These are phyloP conservation scores for Oxycera nigricornis DNA, from an alignment of 2,888 invertebrate genomes.

Conservation along the genomic window DNA sequence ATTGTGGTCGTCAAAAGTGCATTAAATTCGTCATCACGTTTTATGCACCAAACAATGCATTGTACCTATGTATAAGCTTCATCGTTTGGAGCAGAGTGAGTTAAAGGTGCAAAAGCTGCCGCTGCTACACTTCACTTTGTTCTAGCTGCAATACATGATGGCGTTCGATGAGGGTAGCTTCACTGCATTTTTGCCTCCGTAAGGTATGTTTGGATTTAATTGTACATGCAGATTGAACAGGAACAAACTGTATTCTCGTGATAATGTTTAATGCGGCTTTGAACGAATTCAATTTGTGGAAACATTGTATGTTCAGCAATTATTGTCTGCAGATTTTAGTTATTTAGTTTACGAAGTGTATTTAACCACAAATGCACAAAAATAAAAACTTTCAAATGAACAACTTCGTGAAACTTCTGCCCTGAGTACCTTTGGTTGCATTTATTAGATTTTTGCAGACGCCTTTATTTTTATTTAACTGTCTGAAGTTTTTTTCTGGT, in stretches of 20 bases:
- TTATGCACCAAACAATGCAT: constrained; percentile 42
- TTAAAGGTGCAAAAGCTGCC: constrained; percentile 20
- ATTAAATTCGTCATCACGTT: constrained; percentile 48
- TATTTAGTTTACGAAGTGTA: constrained; percentile 25
- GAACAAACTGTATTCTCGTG: constrained; percentile 44
- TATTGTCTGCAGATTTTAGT: constrained; percentile 22
- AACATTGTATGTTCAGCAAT: constrained; percentile 38
- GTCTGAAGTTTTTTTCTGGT: no score
- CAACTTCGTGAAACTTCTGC: no score
- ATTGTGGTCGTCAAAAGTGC: constrained; percentile 48
- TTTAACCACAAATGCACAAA: constrained; percentile 17
- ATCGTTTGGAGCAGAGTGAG: neutral
- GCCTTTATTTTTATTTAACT: no score
- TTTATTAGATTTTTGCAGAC: no score
- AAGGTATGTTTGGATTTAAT: constrained; percentile 41
- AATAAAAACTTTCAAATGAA: no score
- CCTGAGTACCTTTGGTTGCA: no score
- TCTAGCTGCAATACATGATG: neutral
- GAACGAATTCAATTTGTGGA: constrained; percentile 45
- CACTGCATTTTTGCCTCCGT: neutral
- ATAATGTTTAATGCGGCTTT: constrained; percentile 44
- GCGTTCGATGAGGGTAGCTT: neutral
- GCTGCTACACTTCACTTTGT: constrained; percentile 36
- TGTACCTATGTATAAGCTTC: neutral
- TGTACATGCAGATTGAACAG: constrained; percentile 43